Evolutionary conservation across 2,797 vertebrate genomes (phyloP).

Genomic region (Neostethus bicornis): DNA sequence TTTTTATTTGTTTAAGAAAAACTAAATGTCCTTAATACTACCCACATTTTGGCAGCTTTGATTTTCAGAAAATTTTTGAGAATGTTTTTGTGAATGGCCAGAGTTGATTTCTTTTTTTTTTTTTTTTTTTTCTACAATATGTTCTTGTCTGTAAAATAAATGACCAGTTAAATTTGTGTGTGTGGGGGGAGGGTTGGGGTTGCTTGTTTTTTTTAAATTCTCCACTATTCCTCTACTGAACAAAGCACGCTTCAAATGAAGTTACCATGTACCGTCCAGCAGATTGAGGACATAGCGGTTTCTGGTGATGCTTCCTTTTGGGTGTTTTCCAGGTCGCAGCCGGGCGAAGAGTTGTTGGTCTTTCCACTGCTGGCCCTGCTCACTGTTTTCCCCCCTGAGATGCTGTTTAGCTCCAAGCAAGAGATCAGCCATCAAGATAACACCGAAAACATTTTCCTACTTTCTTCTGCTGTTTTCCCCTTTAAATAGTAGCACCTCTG

Average conservation of each 20-base stretch:
- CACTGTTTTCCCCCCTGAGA: conserved; percentile 55
- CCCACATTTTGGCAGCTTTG: too few species aligned
- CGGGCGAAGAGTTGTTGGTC: conserved; percentile 25
- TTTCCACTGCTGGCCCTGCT: conserved; percentile 45
- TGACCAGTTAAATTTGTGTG: too few species aligned
- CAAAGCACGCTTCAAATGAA: conserved; percentile 33
- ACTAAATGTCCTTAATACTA: too few species aligned
- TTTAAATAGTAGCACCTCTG: conserved; percentile 28
- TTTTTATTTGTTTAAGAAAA: too few species aligned
- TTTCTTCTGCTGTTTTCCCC: conserved; percentile 28
- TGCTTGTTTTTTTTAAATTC: conserved; percentile 20
- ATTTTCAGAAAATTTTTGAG: too few species aligned
- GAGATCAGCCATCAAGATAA: conserved; percentile 34
- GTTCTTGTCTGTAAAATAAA: too few species aligned
- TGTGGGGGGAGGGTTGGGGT: too few species aligned
- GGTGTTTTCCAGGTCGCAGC: conserved; percentile 48
- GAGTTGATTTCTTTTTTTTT: background rate
- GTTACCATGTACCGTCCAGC: conserved; percentile 31
- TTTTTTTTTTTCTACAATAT: too few species aligned
- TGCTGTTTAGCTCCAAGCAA: conserved; percentile 34
- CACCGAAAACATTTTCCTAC: conserved; percentile 37
- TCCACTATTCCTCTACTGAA: conserved; percentile 12
- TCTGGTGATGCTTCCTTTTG: conserved; percentile 39
- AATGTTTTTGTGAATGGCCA: conserved; percentile 26
- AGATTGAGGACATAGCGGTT: conserved; percentile 40